Evolutionary conservation across 2,113 vertebrate genomes (phyloP), one percentile per base, ranked within the genome.

Genomic region (Nesogale talazaci): DNA sequence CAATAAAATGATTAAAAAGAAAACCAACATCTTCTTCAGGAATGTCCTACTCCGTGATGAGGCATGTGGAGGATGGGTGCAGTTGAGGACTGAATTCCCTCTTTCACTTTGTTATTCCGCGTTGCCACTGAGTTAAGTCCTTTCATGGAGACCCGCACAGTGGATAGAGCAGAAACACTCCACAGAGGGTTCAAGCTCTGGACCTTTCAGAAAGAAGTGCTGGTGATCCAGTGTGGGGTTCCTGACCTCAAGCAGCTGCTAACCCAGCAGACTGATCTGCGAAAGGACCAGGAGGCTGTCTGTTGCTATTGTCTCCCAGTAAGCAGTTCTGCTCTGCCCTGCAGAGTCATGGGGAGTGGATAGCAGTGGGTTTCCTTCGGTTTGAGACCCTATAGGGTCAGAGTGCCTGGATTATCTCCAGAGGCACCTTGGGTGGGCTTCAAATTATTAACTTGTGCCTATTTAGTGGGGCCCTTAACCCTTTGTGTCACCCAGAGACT

Each of bases 1-100:
- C n/a, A n/a, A n/a, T n/a, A n/a, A n/a, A n/a, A n/a, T n/a, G n/a
- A n/a, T n/a, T n/a, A n/a, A n/a, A n/a, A n/a, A n/a, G n/a, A n/a
- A n/a, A n/a, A n/a, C 6, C 14, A 10, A 40, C 36, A 82, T 25
- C 22, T 78, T 57, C 86, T 23, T 70, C 14, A 31, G 59, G n/a
- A 92, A 23, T 10, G 63, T 79, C 88, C 67, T 61, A 87, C 80
- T 81, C 90, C 72, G 59, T 36, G 63, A 4, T 14, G 79, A 90
- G 36, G 12, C n/a, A 31, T 3, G 75, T 8, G 29, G 25, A 34
- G 31, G 16, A 61, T 0, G 82, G 34, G 78, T 69, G 22, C 57
- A 23, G 46, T 20, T 42, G 88, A 59, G 67, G 31, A 80, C 14
- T 83, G 22, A 29, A 31, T 83, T 46, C 20, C 38, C 25, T 52